These are phyloP conservation scores for Gadus chalcogrammus DNA, from an alignment of 2,113 vertebrate genomes.

Conservation along the genomic window DNA sequence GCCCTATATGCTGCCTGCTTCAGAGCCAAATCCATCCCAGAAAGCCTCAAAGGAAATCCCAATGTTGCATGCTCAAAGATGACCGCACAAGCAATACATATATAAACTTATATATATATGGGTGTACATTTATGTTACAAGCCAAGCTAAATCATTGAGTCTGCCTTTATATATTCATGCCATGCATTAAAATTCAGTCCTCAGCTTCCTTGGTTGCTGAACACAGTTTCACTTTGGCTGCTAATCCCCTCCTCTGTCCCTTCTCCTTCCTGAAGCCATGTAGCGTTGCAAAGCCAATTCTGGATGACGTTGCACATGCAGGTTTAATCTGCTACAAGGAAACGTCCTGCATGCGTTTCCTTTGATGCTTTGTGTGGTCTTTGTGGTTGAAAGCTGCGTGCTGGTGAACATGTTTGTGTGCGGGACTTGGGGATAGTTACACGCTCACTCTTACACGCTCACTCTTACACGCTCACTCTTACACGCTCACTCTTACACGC, in stretches of 20 bases:
- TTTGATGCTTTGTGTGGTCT: constrained; percentile 6
- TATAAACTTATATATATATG: constrained; percentile 57
- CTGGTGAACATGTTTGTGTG: constrained; percentile 28
- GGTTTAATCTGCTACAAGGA: constrained; percentile 28
- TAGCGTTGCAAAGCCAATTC: constrained; percentile 34
- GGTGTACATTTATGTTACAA: constrained; percentile 29
- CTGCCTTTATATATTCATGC: constrained; percentile 36
- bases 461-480: constrained; percentile 1
- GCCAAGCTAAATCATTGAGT: constrained; percentile 24
- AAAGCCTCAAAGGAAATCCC: constrained; percentile 21
- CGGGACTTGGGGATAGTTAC: constrained; percentile 16
- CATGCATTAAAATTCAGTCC: constrained; percentile 36
- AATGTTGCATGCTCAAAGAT: constrained; percentile 52
- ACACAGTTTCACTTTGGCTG: constrained; percentile 49
- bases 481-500: too few species aligned
- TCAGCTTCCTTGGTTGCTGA: constrained; percentile 36
- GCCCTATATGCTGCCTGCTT: too few species aligned
- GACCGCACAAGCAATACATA: constrained; percentile 43
- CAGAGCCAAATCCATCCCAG: constrained; percentile 28
- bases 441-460: constrained; percentile 6
- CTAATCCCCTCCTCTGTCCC: constrained; percentile 39
- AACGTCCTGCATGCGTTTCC: constrained; percentile 35
- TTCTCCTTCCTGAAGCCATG: constrained; percentile 26
- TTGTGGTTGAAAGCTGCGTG: not conserved
- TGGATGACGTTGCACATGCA: constrained; percentile 40